Percentiles rank a stretch among this genome's conserved stretches.
Evolutionary conservation across 2,888 invertebrate genomes (phyloP).

Genomic region (Petrolisthes cinctipes): DNA sequence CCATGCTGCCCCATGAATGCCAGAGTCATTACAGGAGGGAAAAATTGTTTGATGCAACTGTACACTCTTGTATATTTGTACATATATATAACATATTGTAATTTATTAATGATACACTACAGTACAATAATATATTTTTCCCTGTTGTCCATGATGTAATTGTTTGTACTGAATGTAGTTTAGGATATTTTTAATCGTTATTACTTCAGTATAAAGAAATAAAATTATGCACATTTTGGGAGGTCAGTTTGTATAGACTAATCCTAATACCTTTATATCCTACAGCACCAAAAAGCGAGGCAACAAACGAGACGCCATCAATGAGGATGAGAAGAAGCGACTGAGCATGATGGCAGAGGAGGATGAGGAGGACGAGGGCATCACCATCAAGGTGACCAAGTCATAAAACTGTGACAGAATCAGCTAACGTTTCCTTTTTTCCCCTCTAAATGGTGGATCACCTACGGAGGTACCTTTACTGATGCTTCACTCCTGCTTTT

Average conservation of each 20-base stretch:
- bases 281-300: conserved; percentile 76
- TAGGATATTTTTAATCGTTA: background rate
- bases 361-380: conserved; percentile 80
- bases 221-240: conserved; percentile 21
- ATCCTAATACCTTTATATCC: conserved; percentile 14
- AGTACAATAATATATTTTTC: too few species aligned
- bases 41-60: too few species aligned
- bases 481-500: too few species aligned
- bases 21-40: too few species aligned
- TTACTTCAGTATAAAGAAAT: conserved; percentile 19
- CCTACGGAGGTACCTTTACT: too few species aligned
- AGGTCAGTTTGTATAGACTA: background rate
- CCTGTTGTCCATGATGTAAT: too few species aligned
- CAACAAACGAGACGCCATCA: conserved; percentile 77
- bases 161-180: too few species aligned
- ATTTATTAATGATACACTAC: too few species aligned
- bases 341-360: conserved; percentile 75
- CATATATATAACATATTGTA: too few species aligned
- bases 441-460: background rate
- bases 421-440: conserved; percentile 34
- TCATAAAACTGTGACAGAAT: conserved; percentile 57
- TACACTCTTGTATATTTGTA: too few species aligned
- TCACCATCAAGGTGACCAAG: conserved; percentile 75
- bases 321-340: conserved; percentile 75
- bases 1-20: too few species aligned